Base-by-base conservation (phyloP, 1,140 invertebrate genomes). In the Colletes latitarsis region DNA sequence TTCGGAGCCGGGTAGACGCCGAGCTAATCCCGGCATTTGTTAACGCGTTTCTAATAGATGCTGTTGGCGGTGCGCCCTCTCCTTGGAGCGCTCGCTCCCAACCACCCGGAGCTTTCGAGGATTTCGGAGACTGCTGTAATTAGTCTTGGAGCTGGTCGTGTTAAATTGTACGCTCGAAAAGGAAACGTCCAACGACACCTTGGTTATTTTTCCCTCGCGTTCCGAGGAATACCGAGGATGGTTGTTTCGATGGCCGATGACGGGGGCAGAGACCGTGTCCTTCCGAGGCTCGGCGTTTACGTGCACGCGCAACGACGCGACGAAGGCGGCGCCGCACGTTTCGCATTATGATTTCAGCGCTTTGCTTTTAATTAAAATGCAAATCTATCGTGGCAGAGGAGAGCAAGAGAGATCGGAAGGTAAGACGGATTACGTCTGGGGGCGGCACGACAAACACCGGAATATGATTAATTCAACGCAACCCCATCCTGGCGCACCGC, bases 321-420 rank as follows among this genome's bases (percentile, higher is more conserved):
- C 86, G 88, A 90, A 89, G 89, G 89, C 90, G 88, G 83, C 88
- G 87, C 88, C 90, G 87, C 90, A 91, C 90, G 92, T 92, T 94
- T 92, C 92, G 94, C 93, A 94, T 94, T 94, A 94, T 94, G 94
- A 94, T 94, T 94, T 94, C 94, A 93, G 91, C 93, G 93, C 94
- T 94, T 93, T 93, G 92, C 93, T 94, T 93, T 94, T 94, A 94
- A 94, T 95, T 94, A 94, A 95, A 94, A 95, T 95, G 94, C 94
- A 95, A 95, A 94, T 95, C 94, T 94, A 91, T 92, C 92, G 91
- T 88, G 88, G 82, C 88, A 87, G 89, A 92, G 91, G 91, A 84
- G 90, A 84, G 90, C 90, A 90, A 92, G 93, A 94, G 89, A 91
- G 89, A 92, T 91, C 89, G 89, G 88, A 89, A 93, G 92, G 92